A percentile compares a stretch with the other conserved stretches of the same genome.
phyloP scores from a whole-genome alignment of 2,888 invertebrate species.

The Cephus runcator region DNA sequence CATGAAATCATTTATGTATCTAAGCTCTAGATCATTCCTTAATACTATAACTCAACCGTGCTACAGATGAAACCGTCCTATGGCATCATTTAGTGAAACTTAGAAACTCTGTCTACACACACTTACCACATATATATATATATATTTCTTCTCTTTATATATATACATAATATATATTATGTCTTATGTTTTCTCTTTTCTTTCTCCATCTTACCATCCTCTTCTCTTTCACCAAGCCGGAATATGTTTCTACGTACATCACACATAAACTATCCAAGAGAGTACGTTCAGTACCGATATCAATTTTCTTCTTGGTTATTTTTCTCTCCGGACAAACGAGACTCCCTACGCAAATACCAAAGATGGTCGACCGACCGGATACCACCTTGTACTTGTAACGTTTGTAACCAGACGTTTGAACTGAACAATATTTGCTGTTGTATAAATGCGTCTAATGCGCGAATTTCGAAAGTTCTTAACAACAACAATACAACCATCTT shows the following conservation, averaged over 20 bases:
- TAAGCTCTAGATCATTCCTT: not conserved
- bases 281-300: not conserved
- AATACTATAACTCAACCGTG: not conserved
- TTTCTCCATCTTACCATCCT: not conserved
- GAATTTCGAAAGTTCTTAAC: not conserved
- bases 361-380: not conserved
- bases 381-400: not conserved
- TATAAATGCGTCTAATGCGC: not conserved
- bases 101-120: not conserved
- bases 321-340: not conserved
- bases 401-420: not conserved
- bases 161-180: not conserved
- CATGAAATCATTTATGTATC: not conserved
- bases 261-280: not conserved
- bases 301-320: not conserved
- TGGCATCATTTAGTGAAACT: not conserved
- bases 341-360: not conserved
- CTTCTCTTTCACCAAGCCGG: not conserved
- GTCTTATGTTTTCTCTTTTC: not conserved
- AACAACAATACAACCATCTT: not conserved
- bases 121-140: not conserved
- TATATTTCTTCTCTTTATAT: not conserved
- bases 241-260: not conserved
- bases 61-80: not conserved
- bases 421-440: not conserved